A percentile compares a stretch with the other conserved stretches of the same genome.
These are phyloP conservation scores for Esox niger DNA, from an alignment of 2,113 vertebrate species.

Conservation along the genomic window DNA sequence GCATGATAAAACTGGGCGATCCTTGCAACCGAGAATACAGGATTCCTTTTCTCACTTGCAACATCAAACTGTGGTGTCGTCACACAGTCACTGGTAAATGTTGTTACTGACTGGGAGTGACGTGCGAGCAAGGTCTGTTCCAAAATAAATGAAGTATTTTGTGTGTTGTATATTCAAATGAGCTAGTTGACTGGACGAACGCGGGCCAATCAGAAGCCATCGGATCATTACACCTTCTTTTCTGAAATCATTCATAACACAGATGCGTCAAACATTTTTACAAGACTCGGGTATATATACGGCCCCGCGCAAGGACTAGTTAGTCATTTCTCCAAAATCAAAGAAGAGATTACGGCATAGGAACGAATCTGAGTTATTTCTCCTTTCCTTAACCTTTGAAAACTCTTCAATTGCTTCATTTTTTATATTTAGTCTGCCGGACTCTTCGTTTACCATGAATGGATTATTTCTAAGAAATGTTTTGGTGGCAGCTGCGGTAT, in stretches of 20 bases:
- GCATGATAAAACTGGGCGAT: not conserved
- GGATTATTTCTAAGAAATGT: constrained; percentile 59
- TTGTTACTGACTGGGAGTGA: constrained; percentile 30
- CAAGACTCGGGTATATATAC: constrained; percentile 74
- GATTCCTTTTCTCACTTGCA: constrained; percentile 27
- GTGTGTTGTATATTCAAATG: constrained; percentile 69
- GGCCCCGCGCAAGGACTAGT: constrained; percentile 60
- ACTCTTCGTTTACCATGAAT: constrained; percentile 52
- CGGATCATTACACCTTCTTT: constrained; percentile 75
- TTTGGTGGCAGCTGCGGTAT: constrained; percentile 57
- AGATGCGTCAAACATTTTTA: constrained; percentile 76
- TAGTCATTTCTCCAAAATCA: constrained; percentile 66
- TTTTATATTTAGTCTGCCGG: constrained; percentile 34
- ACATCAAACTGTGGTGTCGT: constrained; percentile 64
- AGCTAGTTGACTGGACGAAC: constrained; percentile 51
- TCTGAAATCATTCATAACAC: constrained; percentile 79
- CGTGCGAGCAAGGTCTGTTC: constrained; percentile 55
- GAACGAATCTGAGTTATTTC: constrained; percentile 34
- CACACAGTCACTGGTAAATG: constrained; percentile 35
- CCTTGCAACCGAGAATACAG: not conserved
- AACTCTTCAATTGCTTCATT: constrained; percentile 31
- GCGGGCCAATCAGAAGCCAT: constrained; percentile 67
- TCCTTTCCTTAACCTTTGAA: constrained; percentile 34
- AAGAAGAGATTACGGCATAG: constrained; percentile 44
- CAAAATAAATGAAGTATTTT: constrained; percentile 67